Base-by-base conservation (phyloP, 2,797 vertebrate species). In the Sebastes wilsoni region DNA sequence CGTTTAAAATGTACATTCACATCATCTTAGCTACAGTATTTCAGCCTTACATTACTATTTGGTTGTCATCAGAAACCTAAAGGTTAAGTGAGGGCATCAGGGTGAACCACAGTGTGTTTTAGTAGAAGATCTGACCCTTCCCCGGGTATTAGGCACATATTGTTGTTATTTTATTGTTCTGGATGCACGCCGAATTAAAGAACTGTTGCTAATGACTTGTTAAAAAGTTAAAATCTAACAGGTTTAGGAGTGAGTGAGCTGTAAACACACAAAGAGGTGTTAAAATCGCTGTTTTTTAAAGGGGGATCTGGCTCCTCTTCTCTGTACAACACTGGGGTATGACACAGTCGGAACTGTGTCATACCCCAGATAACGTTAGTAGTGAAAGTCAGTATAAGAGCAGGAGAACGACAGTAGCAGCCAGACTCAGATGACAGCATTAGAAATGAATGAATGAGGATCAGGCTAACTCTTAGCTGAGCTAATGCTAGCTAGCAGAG, bases 401-500 rank as follows among this genome's bases (percentile, higher is more conserved):
- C 32, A 81, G 52, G 4, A 14, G 61, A 4, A 27, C 20, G 18
- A 20, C 9, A 2, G 20, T 2, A 23, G 27, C 20, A 49, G 23
- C 42, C 27, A 16, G n/a, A 42, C 8, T 25, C 6, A 5, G 12
- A 46, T 4, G 12, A 25, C 25, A 9, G 9, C 28, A 6, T 52
- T 13, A 8, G 32, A 14, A 8, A 4, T 27, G 30, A 32, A 46
- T 1, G 2, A 36, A 25, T 2, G 1, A 23, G 27, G 16, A 14
- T 2, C 16, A 55, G 8, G 12, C 18, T 14, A 8, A 52, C 30
- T 74, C n/a, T 62, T 20, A 36, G 22, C 67, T 22, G 70, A 32
- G 81, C 64, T 65, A 56, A 52, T 58, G 54, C n/a, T 58, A 61
- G 81, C 62, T 22, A 75, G n/a, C 72, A 75, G n/a, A 38, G n/a